phyloP scores from a whole-genome alignment of 2,797 vertebrate genomes.

The Neomorphus geoffroyi region DNA sequence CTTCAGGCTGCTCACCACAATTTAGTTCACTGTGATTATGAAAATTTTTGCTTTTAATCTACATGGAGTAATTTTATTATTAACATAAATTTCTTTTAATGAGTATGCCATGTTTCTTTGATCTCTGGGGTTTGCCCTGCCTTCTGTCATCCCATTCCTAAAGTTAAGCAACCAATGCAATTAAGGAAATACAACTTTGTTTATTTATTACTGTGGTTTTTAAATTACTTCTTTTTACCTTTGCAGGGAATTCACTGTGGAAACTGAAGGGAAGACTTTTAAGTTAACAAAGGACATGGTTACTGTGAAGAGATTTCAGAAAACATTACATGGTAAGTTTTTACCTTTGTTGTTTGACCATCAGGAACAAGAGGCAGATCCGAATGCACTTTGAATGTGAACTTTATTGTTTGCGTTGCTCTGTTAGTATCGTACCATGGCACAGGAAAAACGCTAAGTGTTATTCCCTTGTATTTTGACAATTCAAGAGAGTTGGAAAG shows the following conservation, averaged over 20 bases:
- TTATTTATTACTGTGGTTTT: not conserved
- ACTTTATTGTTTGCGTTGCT: not conserved
- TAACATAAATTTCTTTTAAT: not conserved
- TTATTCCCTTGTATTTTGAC: not conserved
- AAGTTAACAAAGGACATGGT: constrained; percentile 95
- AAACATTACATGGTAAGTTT: constrained; percentile 90
- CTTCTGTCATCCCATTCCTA: not conserved
- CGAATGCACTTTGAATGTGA: not conserved
- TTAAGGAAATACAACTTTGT: not conserved
- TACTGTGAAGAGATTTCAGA: constrained; percentile 93
- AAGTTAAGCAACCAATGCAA: not conserved
- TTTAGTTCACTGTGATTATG: not conserved
- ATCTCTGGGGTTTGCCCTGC: not conserved
- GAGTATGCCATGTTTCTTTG: not conserved
- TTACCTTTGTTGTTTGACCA: not conserved
- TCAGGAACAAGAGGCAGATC: not conserved
- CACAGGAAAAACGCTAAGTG: not conserved
- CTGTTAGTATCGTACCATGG: not conserved
- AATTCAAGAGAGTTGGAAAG: not conserved
- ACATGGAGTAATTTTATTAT: not conserved
- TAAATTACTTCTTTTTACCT: not conserved
- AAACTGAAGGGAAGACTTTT: constrained; percentile 94
- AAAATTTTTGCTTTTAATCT: not conserved
- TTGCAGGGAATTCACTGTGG: constrained; percentile 90
- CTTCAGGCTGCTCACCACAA: constrained; percentile 8